Percentiles rank a stretch among this genome's conserved stretches.
Evolutionary conservation across 2,888 invertebrate species (phyloP).

Genomic region (Drosophila histrio): DNA sequence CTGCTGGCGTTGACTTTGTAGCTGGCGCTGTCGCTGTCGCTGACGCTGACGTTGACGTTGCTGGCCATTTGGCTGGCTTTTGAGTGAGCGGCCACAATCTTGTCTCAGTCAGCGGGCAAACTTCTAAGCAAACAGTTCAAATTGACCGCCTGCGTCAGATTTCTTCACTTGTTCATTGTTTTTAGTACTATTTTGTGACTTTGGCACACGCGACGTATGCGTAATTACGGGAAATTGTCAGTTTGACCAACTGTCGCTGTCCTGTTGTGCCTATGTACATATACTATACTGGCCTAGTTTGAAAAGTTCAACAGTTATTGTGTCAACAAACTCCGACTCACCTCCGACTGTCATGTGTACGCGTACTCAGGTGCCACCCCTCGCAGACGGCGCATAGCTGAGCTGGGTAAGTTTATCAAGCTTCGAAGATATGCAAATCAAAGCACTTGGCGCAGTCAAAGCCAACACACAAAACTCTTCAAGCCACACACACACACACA

Average conservation of each 20-base stretch:
- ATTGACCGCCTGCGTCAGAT: constrained; percentile 18
- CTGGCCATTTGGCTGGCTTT: constrained; percentile 28
- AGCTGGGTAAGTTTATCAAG: constrained; percentile 46
- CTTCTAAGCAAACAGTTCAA: constrained; percentile 79
- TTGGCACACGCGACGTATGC: constrained; percentile 68
- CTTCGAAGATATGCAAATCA: constrained; percentile 61
- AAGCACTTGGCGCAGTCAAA: constrained; percentile 39
- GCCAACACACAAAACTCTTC: constrained; percentile 36
- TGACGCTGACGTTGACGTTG: not conserved
- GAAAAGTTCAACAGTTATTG: constrained; percentile 54
- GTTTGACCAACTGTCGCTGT: constrained; percentile 42
- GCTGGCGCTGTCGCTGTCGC: constrained; percentile 4
- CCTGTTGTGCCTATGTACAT: constrained; percentile 3
- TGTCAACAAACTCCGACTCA: constrained; percentile 66
- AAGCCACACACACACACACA: constrained; percentile 22
- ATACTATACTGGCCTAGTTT: constrained; percentile 43
- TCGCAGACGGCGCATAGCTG: constrained; percentile 26
- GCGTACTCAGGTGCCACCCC: not conserved
- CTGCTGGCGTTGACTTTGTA: not conserved
- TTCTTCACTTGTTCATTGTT: constrained; percentile 11
- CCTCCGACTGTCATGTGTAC: not conserved
- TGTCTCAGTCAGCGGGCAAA: constrained; percentile 71
- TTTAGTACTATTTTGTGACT: constrained; percentile 2
- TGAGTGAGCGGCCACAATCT: constrained; percentile 53
- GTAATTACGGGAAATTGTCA: constrained; percentile 60